phyloP scores from a whole-genome alignment of 2,888 invertebrate species.

The Pasiphila rectangulata region DNA sequence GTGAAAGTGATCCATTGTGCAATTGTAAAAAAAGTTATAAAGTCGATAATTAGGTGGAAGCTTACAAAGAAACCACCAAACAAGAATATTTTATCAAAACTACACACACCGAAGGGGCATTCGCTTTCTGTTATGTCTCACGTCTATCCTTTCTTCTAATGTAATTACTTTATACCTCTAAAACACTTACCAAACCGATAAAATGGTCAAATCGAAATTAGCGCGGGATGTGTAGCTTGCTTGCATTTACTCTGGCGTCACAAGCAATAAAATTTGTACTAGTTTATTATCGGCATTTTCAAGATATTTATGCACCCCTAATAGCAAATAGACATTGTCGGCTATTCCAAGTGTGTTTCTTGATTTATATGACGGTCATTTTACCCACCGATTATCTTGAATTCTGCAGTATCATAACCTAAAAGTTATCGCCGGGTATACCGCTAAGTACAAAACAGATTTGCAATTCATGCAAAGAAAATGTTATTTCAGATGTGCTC shows the following conservation, averaged over 20 bases:
- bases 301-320: background rate
- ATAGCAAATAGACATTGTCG: background rate
- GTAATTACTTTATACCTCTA: background rate
- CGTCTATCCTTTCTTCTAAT: background rate
- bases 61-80: slow-evolving; percentile 20
- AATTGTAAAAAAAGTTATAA: slow-evolving; percentile 6
- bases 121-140: background rate
- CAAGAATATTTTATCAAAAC: slow-evolving; percentile 7
- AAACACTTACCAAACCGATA: slow-evolving; percentile 1
- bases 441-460: slow-evolving; percentile 16
- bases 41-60: slow-evolving; percentile 5
- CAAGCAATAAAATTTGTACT: slow-evolving; percentile 35
- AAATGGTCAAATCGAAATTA: slow-evolving; percentile 44
- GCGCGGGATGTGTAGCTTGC: slow-evolving; percentile 68
- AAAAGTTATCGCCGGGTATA: slow-evolving; percentile 63
- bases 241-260: slow-evolving; percentile 57
- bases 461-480: background rate
- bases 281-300: background rate
- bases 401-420: slow-evolving; percentile 59
- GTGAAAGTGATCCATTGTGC: slow-evolving; percentile 8
- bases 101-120: background rate
- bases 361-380: background rate
- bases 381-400: background rate
- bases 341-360: background rate
- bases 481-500: slow-evolving; percentile 57